Conservation (phyloP, 2,888 invertebrate species). For the Tetragonula carbonaria region DNA sequence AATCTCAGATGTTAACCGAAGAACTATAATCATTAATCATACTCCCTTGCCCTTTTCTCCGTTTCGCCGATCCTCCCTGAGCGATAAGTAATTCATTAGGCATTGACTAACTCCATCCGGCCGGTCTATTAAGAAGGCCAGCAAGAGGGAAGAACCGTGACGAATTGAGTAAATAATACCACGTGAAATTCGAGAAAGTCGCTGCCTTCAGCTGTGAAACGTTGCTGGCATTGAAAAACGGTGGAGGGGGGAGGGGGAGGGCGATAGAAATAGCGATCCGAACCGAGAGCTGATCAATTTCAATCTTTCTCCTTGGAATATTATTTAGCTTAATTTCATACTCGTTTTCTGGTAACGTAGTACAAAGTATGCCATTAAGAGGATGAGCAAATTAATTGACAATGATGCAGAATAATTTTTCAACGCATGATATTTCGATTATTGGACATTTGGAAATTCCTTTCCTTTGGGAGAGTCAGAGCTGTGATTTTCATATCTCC, state of each 20-base stretch:
- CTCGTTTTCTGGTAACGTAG: too few species aligned
- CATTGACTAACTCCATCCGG: conserved; percentile 37
- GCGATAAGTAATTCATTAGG: conserved; percentile 50
- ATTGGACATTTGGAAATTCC: too few species aligned
- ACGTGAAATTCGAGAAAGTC: conserved; percentile 24
- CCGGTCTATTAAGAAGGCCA: conserved; percentile 28
- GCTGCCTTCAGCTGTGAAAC: not conserved
- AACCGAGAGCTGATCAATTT: not conserved
- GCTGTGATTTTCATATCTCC: not conserved
- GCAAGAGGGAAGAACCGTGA: conserved; percentile 21
- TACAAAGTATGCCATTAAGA: too few species aligned
- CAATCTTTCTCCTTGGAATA: not conserved
- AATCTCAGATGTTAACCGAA: conserved; percentile 29
- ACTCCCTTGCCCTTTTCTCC: conserved; percentile 36
- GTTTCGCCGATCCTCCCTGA: conserved; percentile 29
- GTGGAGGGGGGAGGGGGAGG: not conserved
- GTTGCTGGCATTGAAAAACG: not conserved
- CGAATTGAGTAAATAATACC: conserved; percentile 34
- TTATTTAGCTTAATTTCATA: too few species aligned
- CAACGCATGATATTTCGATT: too few species aligned
- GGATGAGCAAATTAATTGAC: too few species aligned
- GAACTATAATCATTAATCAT: conserved; percentile 48
- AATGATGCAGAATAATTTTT: too few species aligned
- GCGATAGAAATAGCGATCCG: not conserved
- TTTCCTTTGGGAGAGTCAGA: too few species aligned